These are phyloP conservation scores for Micromesistius poutassou DNA, from an alignment of 2,797 vertebrate species.

Conservation along the genomic window DNA sequence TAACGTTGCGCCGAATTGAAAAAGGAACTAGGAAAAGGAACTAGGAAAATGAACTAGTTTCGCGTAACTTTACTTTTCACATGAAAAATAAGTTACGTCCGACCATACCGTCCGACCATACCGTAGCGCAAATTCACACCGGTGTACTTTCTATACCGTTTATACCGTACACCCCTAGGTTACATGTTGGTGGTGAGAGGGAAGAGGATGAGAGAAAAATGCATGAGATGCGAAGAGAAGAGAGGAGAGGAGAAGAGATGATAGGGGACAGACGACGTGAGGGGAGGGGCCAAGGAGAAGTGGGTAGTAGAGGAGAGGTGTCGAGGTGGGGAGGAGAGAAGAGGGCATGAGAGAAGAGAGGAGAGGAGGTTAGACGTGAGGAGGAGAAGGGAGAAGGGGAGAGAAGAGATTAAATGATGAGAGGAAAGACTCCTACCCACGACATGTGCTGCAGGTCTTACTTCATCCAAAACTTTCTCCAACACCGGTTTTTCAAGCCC, in stretches of 20 bases:
- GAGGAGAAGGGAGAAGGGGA: not conserved
- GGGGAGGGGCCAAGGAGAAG: not conserved
- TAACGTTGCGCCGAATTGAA: too few relatives aligned
- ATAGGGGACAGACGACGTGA: too few relatives aligned
- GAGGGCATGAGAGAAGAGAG: not conserved
- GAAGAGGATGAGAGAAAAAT: not conserved
- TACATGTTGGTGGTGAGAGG: not conserved
- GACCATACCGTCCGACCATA: too few relatives aligned
- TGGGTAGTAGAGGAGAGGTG: not conserved
- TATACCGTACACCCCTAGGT: too few relatives aligned
- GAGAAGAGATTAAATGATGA: not conserved
- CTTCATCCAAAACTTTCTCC: conserved; percentile 39
- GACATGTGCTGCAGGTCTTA: conserved; percentile 79
- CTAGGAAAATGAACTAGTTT: too few relatives aligned
- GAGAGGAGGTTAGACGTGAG: not conserved
- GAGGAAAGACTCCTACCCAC: conserved; percentile 70
- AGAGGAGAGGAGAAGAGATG: conserved; percentile 1
- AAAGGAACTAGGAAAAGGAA: too few relatives aligned
- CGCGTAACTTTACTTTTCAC: too few relatives aligned
- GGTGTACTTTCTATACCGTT: too few relatives aligned
- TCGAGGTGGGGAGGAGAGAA: not conserved
- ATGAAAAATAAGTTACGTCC: too few relatives aligned
- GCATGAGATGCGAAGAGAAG: not conserved
- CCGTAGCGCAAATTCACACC: too few relatives aligned
- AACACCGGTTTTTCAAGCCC: conserved; percentile 39